phyloP scores from a whole-genome alignment of 2,888 invertebrate species.

The Oxycera nigricornis region DNA sequence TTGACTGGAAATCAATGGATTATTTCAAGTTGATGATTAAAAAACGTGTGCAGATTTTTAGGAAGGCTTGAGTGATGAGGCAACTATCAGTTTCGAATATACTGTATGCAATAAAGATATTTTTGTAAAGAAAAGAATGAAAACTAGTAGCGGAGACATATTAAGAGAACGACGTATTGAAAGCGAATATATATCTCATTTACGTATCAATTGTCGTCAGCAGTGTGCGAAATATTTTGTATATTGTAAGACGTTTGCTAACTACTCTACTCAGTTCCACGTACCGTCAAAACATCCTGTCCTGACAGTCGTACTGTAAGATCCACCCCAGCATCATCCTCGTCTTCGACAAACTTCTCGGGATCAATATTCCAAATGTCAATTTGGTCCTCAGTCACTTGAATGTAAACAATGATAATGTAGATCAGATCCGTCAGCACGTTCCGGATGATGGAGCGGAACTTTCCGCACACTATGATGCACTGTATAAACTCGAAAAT shows the following conservation, averaged over 20 bases:
- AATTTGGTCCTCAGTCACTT: slow-evolving; percentile 73
- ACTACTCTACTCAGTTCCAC: no score
- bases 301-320: slow-evolving; percentile 72
- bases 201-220: background rate
- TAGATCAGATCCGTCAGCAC: slow-evolving; percentile 71
- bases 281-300: slow-evolving; percentile 68
- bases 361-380: slow-evolving; percentile 70
- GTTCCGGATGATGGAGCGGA: slow-evolving; percentile 66
- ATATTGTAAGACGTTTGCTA: background rate
- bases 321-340: slow-evolving; percentile 69
- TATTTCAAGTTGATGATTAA: slow-evolving; percentile 1
- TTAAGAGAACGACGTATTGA: no score
- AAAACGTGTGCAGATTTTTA: no score
- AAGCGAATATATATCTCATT: no score
- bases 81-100: no score
- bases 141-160: no score
- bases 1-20: slow-evolving; percentile 55
- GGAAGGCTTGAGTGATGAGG: no score
- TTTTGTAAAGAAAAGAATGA: no score
- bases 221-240: background rate
- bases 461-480: slow-evolving; percentile 67
- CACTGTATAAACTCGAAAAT: slow-evolving; percentile 73
- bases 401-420: slow-evolving; percentile 72
- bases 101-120: no score
- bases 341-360: slow-evolving; percentile 74